Evolutionary conservation across 2,797 vertebrate species (phyloP), one percentile per base, ranked within the genome.

Genomic region (Dendrocincla fuliginosa): DNA sequence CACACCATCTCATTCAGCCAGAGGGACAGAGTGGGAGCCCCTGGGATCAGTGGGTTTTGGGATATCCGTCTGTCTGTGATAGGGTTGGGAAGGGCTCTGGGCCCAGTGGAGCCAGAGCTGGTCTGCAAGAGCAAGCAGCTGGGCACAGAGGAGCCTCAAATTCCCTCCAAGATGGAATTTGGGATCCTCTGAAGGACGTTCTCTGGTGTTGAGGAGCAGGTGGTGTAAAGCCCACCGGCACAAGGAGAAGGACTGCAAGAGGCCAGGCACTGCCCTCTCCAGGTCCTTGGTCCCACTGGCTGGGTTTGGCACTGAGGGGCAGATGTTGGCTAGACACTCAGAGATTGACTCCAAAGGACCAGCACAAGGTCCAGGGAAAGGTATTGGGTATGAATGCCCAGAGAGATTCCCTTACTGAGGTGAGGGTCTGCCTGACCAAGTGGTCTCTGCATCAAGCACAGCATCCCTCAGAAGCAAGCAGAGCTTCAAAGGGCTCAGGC

Each of bases 1-100:
- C 97, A 98, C 64, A 83, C 96, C 95, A 96, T 95, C 97, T 97
- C 97, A 97, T 97, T 97, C 93, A 73, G 93, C 87, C 79, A 86
- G 59, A 89, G 92, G 92, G 94, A 93, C 39, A 80, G 79, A 80
- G 53, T 41, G 7, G 63, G 76, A 92, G 59, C 89, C 93, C 75
- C 71, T 64, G 96, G 88, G 93, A 91, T 89, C 60, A 90, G 76
- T 67, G 90, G 95, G 92, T 94, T 96, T 88, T 90, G 94, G 96
- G 95, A 96, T 96, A 92, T 73, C 86, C 67, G 84, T 88, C 95
- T 96, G 88, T 84, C 49, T 95, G 83, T 64, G 70, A 87, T 91
- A 70, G 74, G 63, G 47, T 56, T 96, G 86, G 94, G 86, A 94
- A 95, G 46, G 80, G 61, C 55, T 95, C 56, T 77, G 44, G 74